Base-by-base conservation (phyloP, 2,888 invertebrate species). In the Nomada goodeniana region DNA sequence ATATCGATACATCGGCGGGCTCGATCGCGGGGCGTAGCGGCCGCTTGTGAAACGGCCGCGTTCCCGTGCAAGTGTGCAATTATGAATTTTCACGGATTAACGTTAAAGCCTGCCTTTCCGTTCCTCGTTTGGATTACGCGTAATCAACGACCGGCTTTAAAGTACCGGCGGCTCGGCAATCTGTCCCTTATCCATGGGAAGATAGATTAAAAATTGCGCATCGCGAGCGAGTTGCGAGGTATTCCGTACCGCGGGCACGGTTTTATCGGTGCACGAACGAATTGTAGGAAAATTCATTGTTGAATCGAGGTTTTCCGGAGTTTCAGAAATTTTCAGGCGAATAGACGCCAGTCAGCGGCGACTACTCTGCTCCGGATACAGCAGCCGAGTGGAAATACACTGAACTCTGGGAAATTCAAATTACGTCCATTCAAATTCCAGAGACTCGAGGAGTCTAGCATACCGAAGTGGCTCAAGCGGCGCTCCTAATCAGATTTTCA, bases 41-140 rank as follows among this genome's bases (percentile, higher is more conserved):
- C 47, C 61, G 67, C 80, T 85, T 73, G 77, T 82, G 82, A 82
- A 86, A 84, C 76, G 65, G 20, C 59, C 79, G 75, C 71, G 75
- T 79, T 65, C 77, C 76, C 73, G 59, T 20, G 78, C 55, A 83
- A 84, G 86, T 83, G 68, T 87, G 83, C 87, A 87, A 88, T 88
- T 88, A 88, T 64, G 80, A 72, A 89, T 88, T 88, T 87, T 83
- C 89, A 84, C 85, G 89, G 85, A 89, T 89, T 87, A 88, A 80
- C 77, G 61, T 83, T 80, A 73, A 72, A 79, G 75, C 65, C 74
- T 70, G 36, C 76, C 73, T 81, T 82, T 74, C 76, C 74, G 53
- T 64, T 61, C 55, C 67, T 59, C 57, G 64, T 47, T 61, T 29
- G 50, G 82, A 76, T 72, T 70, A 75, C 57, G 47, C 11, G 64